Percentiles rank a stretch among this genome's conserved stretches.
Conservation (phyloP, 2,113 vertebrate species). For the Pangasianodon hypophthalmus region DNA sequence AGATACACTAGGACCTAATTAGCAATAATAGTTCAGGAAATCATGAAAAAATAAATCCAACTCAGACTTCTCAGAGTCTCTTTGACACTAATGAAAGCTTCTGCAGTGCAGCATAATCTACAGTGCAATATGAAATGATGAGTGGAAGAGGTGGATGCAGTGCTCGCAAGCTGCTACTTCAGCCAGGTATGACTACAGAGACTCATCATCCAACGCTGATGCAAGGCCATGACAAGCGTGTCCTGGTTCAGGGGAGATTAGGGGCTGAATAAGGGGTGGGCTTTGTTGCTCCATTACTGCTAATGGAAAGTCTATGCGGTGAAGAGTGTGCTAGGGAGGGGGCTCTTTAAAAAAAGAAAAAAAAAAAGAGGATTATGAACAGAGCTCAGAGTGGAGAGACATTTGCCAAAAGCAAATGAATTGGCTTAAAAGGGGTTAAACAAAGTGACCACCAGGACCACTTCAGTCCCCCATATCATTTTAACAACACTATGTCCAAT, state of each 20-base stretch:
- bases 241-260: conserved; percentile 50
- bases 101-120: conserved; percentile 26
- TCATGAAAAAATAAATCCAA: not conserved
- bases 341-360: conserved; percentile 23
- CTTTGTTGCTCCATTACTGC: conserved; percentile 41
- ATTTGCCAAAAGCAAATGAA: conserved; percentile 45
- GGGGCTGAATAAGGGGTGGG: conserved; percentile 32
- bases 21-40: not conserved
- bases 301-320: not conserved
- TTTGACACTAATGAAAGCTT: not conserved
- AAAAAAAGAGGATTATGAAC: conserved; percentile 53
- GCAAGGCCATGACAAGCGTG: conserved; percentile 46
- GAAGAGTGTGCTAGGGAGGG: conserved; percentile 17
- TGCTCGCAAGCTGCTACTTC: conserved; percentile 20
- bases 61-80: not conserved
- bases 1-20: not conserved
- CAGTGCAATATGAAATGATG: conserved; percentile 7
- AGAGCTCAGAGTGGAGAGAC: conserved; percentile 45
- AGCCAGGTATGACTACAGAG: conserved; percentile 31
- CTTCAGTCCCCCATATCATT: not conserved
- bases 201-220: conserved; percentile 50
- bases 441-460: not conserved
- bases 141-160: conserved; percentile 6
- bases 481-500: not conserved
- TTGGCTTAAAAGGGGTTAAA: not conserved